Percentiles rank a stretch among this genome's conserved stretches.
Conservation (phyloP, 2,888 invertebrate genomes). For the Philopedon plagiatum region DNA sequence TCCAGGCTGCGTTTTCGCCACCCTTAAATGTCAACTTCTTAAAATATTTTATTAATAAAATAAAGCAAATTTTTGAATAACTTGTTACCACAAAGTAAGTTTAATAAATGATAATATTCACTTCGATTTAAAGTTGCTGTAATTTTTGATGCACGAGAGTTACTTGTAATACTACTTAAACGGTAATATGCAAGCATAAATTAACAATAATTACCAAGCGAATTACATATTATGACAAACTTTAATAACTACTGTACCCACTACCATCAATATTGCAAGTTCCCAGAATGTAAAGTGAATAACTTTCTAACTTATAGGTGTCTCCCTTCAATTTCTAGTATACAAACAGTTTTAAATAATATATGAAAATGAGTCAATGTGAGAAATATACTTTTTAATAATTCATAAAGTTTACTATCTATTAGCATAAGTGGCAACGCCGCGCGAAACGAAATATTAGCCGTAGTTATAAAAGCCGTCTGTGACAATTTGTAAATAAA, state of each 20-base stretch:
- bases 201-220: not conserved
- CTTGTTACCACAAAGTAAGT: too few relatives aligned
- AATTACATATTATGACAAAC: not conserved
- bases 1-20: too few relatives aligned
- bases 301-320: slow-evolving; percentile 8
- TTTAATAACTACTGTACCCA: not conserved
- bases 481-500: too few relatives aligned
- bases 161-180: not conserved
- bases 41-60: too few relatives aligned
- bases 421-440: not conserved
- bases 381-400: slow-evolving; percentile 7
- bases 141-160: not conserved
- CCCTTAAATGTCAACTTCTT: too few relatives aligned
- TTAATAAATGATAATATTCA: too few relatives aligned
- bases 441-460: not conserved
- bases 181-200: not conserved
- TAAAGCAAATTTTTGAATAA: too few relatives aligned
- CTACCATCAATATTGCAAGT: not conserved
- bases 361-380: not conserved
- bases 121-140: too few relatives aligned
- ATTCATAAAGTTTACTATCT: not conserved
- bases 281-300: not conserved
- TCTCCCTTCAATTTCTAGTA: not conserved
- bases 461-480: not conserved
- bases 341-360: slow-evolving; percentile 4